Conservation (phyloP, 1,140 invertebrate genomes). For the Drosophila truncata region DNA sequence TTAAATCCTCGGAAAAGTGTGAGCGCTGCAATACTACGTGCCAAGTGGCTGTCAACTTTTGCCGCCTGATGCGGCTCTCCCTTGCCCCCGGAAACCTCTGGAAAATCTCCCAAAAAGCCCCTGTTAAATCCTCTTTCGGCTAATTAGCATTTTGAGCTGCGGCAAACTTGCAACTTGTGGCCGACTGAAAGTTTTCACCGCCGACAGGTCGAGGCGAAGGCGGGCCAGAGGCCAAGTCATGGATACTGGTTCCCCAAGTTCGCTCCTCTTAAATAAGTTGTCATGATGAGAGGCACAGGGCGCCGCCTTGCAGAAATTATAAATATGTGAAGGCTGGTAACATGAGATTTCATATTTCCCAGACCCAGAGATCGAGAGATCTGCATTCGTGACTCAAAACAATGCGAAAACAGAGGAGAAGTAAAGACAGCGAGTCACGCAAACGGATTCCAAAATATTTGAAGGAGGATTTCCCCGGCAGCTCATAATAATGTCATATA, state of each 20-base stretch:
- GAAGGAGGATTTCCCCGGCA: conserved; percentile 31
- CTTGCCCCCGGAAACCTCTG: not conserved
- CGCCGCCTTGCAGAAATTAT: conserved; percentile 24
- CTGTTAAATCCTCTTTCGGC: not conserved
- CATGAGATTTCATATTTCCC: conserved; percentile 66
- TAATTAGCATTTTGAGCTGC: conserved; percentile 67
- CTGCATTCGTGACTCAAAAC: conserved; percentile 71
- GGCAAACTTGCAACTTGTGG: conserved; percentile 60
- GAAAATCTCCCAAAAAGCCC: conserved; percentile 1
- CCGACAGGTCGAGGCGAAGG: conserved; percentile 9
- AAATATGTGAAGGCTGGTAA: conserved; percentile 68
- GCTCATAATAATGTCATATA: conserved; percentile 44
- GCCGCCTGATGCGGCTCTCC: conserved; percentile 3
- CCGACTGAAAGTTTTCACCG: conserved; percentile 25
- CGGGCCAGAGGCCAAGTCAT: conserved; percentile 30
- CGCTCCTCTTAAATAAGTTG: conserved; percentile 48
- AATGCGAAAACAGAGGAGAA: conserved; percentile 37
- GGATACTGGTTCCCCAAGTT: conserved; percentile 20
- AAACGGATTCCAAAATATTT: conserved; percentile 47
- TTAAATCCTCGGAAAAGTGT: conserved; percentile 40
- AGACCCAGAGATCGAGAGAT: conserved; percentile 14
- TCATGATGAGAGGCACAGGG: conserved; percentile 52
- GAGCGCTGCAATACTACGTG: conserved; percentile 60
- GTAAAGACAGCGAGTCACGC: conserved; percentile 45
- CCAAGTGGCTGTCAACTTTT: conserved; percentile 36